Conservation (phyloP, 53 echinoderm and acorn worm genomes). For the Stichopus horrens region DNA sequence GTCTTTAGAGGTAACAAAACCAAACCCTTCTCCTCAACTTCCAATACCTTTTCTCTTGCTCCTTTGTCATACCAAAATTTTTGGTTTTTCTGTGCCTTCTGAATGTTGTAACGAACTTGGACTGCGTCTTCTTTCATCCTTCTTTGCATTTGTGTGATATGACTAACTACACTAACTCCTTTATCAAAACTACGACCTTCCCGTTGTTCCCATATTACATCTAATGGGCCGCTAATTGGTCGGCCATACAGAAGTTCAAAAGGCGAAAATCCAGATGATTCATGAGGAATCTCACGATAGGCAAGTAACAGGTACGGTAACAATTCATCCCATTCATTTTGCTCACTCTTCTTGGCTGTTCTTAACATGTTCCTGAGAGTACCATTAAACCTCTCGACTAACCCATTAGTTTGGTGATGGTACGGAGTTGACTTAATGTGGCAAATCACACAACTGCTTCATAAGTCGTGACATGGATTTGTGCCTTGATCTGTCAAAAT, state of each 20-base stretch:
- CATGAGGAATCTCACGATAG: conserved; percentile 50
- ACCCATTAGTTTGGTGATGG: conserved; percentile 44
- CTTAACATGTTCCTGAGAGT: conserved; percentile 48
- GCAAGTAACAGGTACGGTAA: conserved; percentile 55
- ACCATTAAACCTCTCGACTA: conserved; percentile 54
- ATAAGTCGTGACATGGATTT: conserved; percentile 50
- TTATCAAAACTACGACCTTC: neutral
- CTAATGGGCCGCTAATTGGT: conserved; percentile 50
- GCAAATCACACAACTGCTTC: conserved; percentile 32
- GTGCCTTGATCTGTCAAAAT: conserved; percentile 59
- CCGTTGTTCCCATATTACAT: conserved; percentile 38
- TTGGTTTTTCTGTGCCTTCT: conserved; percentile 26
- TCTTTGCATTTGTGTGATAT: conserved; percentile 9
- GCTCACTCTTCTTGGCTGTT: conserved; percentile 20
- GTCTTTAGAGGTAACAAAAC: conserved; percentile 16
- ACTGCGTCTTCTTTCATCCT: neutral
- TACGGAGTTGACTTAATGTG: conserved; percentile 34
- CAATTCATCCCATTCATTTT: conserved; percentile 36
- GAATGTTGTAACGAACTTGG: neutral
- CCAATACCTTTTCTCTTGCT: conserved; percentile 15
- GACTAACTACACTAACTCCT: neutral
- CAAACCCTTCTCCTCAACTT: conserved; percentile 33
- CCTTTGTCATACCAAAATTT: conserved; percentile 45
- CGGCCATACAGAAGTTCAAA: conserved; percentile 57
- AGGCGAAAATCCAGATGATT: conserved; percentile 49